Percentiles rank a stretch among this genome's conserved stretches.
These are phyloP conservation scores for Macrocentrus cingulum DNA, from an alignment of 1,140 invertebrate species.

Conservation along the genomic window DNA sequence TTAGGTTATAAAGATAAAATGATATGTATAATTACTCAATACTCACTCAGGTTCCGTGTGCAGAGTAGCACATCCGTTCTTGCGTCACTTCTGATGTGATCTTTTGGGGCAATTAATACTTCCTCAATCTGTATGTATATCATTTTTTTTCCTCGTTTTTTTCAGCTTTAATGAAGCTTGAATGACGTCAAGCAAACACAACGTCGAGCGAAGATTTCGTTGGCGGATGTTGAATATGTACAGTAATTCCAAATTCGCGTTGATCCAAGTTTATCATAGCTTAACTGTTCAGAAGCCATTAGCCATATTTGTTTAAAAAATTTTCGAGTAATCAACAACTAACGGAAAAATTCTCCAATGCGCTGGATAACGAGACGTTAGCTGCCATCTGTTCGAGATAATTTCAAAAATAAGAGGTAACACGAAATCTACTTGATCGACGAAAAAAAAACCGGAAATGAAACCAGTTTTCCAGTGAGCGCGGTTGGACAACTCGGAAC, in stretches of 20 bases:
- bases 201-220: too few relatives aligned
- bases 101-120: constrained; percentile 21
- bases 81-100: constrained; percentile 20
- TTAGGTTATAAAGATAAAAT: neutral
- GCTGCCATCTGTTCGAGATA: neutral
- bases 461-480: neutral
- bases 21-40: neutral
- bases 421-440: constrained; percentile 1
- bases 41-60: too few relatives aligned
- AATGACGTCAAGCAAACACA: too few relatives aligned
- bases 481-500: constrained; percentile 27
- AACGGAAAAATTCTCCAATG: too few relatives aligned
- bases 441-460: constrained; percentile 9
- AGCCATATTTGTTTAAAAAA: too few relatives aligned
- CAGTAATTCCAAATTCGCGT: too few relatives aligned
- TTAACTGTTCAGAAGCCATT: too few relatives aligned
- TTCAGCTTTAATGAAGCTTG: constrained; percentile 1
- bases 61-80: constrained; percentile 17
- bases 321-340: too few relatives aligned
- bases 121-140: constrained; percentile 17
- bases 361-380: neutral
- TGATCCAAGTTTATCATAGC: too few relatives aligned
- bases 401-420: neutral
- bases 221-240: too few relatives aligned
- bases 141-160: constrained; percentile 12